These are phyloP conservation scores for Sialis fuliginosa DNA, from an alignment of 2,888 invertebrate genomes.

Conservation along the genomic window DNA sequence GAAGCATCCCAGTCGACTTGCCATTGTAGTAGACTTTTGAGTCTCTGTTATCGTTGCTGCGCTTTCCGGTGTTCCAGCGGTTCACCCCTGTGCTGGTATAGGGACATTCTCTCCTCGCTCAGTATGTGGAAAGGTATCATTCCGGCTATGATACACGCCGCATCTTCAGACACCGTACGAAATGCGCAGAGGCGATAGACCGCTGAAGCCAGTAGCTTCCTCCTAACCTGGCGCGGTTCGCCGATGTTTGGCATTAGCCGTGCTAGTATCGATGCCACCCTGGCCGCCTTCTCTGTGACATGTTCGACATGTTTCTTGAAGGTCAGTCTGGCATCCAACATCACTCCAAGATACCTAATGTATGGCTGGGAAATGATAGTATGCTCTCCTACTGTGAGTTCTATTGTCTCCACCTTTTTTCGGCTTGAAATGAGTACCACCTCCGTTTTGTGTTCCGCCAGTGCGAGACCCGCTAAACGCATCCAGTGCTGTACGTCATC, in stretches of 20 bases:
- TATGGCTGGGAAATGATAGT: slow-evolving; percentile 9
- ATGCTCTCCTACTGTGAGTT: slow-evolving; percentile 6
- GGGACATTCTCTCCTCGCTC: not conserved
- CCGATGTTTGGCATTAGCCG: too few relatives aligned
- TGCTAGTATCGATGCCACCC: slow-evolving; percentile 4
- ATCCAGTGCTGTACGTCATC: not conserved
- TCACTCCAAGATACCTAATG: too few relatives aligned
- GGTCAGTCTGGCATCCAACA: slow-evolving; percentile 7
- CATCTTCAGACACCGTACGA: too few relatives aligned
- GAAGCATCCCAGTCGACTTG: too few relatives aligned
- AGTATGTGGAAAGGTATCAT: slow-evolving; percentile 7
- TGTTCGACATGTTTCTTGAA: slow-evolving; percentile 7
- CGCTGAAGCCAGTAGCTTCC: slow-evolving; percentile 8
- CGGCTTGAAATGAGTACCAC: slow-evolving; percentile 8
- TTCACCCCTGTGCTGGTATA: not conserved
- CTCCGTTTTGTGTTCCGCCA: too few relatives aligned
- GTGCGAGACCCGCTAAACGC: slow-evolving; percentile 5
- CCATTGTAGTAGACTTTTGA: too few relatives aligned
- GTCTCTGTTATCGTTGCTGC: too few relatives aligned
- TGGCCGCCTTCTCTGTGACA: slow-evolving; percentile 5
- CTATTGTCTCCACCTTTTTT: slow-evolving; percentile 6
- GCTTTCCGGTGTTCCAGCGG: too few relatives aligned
- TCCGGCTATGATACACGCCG: slow-evolving; percentile 8
- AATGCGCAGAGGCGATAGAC: slow-evolving; percentile 7
- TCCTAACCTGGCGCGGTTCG: slow-evolving; percentile 9